Conservation (phyloP, 2,797 vertebrate species). For the Lutjanus campechanus region DNA sequence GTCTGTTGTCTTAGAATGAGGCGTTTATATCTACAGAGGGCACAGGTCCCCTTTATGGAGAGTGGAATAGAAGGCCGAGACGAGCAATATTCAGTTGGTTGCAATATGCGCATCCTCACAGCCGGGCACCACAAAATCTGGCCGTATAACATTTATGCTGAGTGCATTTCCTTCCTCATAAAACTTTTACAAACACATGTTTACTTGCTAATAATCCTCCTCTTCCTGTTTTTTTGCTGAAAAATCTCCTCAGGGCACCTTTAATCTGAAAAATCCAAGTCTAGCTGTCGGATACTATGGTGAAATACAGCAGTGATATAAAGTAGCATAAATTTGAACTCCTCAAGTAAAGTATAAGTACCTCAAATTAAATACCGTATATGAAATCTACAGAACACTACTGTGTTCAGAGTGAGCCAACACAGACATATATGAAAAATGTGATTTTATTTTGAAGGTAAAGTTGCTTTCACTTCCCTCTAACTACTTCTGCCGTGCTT, state of each 20-base stretch:
- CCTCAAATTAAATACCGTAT: neutral
- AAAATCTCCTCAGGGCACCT: neutral
- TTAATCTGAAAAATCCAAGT: neutral
- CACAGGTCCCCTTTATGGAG: too few species aligned
- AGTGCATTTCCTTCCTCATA: neutral
- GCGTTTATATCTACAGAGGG: too few species aligned
- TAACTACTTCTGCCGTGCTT: conserved; percentile 15
- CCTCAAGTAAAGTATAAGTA: neutral
- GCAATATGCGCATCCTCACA: too few species aligned
- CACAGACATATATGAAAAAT: accelerated
- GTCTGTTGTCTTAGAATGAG: too few species aligned
- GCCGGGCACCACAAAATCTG: too few species aligned
- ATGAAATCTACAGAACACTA: neutral
- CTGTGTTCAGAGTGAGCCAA: neutral
- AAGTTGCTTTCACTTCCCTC: conserved; percentile 21
- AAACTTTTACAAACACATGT: neutral
- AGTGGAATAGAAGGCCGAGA: too few species aligned
- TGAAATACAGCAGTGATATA: neutral
- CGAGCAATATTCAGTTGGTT: too few species aligned
- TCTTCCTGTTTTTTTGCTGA: neutral
- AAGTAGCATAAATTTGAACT: neutral
- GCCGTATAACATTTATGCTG: neutral
- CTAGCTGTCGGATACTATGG: neutral
- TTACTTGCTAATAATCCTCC: neutral
- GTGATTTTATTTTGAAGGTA: conserved; percentile 60